Conservation (phyloP, 2,888 invertebrate species). For the Hipparchia semele region DNA sequence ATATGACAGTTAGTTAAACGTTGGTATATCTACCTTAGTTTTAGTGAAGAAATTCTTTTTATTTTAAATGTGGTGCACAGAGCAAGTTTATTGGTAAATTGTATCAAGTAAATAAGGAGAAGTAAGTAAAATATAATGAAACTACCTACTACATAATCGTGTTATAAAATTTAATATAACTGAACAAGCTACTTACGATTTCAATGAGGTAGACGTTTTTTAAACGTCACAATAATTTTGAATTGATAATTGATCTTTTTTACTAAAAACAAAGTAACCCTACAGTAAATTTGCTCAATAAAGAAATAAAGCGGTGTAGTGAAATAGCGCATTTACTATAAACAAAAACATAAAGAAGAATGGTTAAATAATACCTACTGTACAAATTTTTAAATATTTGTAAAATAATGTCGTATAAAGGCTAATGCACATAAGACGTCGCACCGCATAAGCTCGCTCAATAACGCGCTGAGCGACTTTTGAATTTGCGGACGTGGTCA, state of each 20-base stretch:
- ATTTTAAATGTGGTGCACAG: not conserved
- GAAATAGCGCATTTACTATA: not conserved
- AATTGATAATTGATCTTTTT: not conserved
- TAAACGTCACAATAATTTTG: not conserved
- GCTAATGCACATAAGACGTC: conserved; percentile 1
- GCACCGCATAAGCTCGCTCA: not conserved
- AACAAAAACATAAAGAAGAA: conserved; percentile 1
- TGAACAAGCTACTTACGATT: not conserved
- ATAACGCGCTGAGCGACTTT: not conserved
- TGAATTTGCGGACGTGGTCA: too few species aligned
- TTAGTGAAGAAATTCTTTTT: not conserved
- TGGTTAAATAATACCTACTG: conserved; percentile 8
- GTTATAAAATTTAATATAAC: not conserved
- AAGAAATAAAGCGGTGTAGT: not conserved
- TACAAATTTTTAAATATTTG: conserved; percentile 51
- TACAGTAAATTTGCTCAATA: conserved; percentile 12
- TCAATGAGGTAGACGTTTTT: not conserved
- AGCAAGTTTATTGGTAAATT: conserved; percentile 9
- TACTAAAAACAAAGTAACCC: not conserved
- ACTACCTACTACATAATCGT: conserved; percentile 2
- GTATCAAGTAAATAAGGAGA: not conserved
- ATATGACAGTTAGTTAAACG: not conserved
- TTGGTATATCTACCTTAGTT: not conserved
- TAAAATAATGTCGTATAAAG: not conserved
- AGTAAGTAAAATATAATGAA: conserved; percentile 2